Evolutionary conservation across 1,140 invertebrate genomes (phyloP).

Genomic region (fruit fly (Drosophila melanogaster)): DNA sequence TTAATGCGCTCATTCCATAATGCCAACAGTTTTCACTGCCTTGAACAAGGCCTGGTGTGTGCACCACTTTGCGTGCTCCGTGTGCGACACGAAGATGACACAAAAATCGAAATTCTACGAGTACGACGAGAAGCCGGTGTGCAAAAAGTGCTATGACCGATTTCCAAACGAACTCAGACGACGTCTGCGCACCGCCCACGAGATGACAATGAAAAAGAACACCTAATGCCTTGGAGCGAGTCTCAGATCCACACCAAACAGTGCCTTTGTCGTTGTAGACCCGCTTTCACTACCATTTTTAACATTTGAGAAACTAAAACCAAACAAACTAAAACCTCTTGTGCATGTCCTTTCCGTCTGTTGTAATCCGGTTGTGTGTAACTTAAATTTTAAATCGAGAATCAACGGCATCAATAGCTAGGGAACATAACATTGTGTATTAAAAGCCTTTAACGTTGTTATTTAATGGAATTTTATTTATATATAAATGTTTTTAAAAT

Average conservation of each 20-base stretch:
- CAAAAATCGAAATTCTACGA: conserved; percentile 99
- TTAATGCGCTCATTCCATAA: not conserved
- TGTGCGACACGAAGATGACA: conserved; percentile 98
- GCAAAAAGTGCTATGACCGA: conserved; percentile 99
- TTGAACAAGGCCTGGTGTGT: conserved; percentile 99
- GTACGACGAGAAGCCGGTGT: conserved; percentile 98
- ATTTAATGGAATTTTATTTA: conserved; percentile 75
- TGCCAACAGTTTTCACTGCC: conserved; percentile 95
- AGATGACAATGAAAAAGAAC: conserved; percentile 87
- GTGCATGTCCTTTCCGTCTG: conserved; percentile 25
- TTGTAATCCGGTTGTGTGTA: conserved; percentile 56
- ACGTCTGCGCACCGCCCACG: conserved; percentile 91
- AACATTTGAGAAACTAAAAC: conserved; percentile 49
- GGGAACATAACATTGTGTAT: conserved; percentile 45
- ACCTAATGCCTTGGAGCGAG: conserved; percentile 29
- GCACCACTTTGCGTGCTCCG: conserved; percentile 99
- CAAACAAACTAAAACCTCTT: conserved; percentile 43
- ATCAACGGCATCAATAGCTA: conserved; percentile 39
- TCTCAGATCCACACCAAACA: conserved; percentile 41
- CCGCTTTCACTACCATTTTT: conserved; percentile 8
- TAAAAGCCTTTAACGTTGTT: conserved; percentile 71
- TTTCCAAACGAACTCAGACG: conserved; percentile 97
- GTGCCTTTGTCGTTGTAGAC: conserved; percentile 58
- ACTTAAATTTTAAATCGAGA: conserved; percentile 40
- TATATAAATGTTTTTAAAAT: conserved; percentile 68